These are phyloP conservation scores for Heloderma charlesbogerti DNA, from an alignment of 2,113 vertebrate species.

Conservation along the genomic window DNA sequence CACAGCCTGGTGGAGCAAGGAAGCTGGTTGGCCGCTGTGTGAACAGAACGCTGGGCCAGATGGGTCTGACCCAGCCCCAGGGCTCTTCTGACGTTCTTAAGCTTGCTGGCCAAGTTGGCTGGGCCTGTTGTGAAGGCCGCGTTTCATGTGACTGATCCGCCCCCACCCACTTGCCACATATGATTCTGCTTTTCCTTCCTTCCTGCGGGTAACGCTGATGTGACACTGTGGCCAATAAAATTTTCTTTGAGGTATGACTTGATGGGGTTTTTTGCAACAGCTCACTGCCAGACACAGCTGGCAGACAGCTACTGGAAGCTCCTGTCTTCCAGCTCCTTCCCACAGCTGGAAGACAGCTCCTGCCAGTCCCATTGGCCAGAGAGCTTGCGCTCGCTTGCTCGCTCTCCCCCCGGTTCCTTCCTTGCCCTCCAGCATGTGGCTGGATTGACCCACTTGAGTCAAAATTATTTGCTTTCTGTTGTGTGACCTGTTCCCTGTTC, in stretches of 20 bases:
- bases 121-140: background rate
- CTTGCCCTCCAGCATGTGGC: background rate
- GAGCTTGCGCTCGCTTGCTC: too few relatives aligned
- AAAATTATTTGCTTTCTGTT: background rate
- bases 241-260: background rate
- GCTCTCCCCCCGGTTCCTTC: too few relatives aligned
- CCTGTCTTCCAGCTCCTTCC: too few relatives aligned
- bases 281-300: too few relatives aligned
- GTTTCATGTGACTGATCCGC: background rate
- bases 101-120: background rate
- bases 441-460: background rate
- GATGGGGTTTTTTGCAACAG: background rate
- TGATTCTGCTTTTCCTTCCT: background rate
- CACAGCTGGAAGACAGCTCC: too few relatives aligned
- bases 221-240: background rate
- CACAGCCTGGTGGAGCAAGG: too few relatives aligned
- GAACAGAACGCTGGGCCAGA: too few relatives aligned
- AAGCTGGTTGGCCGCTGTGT: too few relatives aligned
- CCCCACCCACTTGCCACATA: background rate
- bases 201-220: background rate
- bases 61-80: too few relatives aligned
- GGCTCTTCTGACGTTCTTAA: too few relatives aligned
- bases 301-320: too few relatives aligned
- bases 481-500: background rate
- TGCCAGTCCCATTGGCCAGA: background rate